Conservation (phyloP, 2,113 vertebrate species). For the Bubo blakistoni region DNA sequence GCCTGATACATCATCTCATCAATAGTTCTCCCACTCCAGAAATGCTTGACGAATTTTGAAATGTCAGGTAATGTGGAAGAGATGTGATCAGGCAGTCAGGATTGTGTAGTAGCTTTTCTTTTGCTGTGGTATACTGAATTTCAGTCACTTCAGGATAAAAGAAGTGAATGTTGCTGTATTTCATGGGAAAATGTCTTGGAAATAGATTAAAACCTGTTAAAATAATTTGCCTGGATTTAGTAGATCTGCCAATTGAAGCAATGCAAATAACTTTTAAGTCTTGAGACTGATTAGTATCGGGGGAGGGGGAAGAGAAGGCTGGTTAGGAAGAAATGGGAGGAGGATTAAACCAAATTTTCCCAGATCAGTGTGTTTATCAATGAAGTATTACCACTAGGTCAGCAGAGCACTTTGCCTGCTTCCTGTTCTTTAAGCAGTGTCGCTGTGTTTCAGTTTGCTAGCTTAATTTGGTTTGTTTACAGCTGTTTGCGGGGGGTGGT, state of each 20-base stretch:
- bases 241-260: not conserved
- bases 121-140: not conserved
- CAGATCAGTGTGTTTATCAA: constrained; percentile 13
- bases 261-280: constrained; percentile 8
- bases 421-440: not conserved
- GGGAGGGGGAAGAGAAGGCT: not conserved
- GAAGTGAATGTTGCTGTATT: not conserved
- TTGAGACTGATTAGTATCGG: not conserved
- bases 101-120: not conserved
- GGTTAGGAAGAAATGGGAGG: constrained; percentile 28
- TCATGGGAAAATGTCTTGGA: not conserved
- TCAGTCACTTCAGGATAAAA: not conserved
- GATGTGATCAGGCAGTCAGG: not conserved
- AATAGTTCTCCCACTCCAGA: not conserved
- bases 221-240: constrained; percentile 9
- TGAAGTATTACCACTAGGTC: constrained; percentile 28
- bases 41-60: not conserved
- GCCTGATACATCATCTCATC: not conserved
- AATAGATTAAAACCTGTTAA: constrained; percentile 11
- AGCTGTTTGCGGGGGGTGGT: not conserved
- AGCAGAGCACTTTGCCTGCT: constrained; percentile 19
- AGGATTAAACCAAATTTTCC: constrained; percentile 54
- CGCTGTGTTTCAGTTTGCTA: not conserved
- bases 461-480: not conserved
- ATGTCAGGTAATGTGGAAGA: not conserved